A percentile compares a stretch with the other conserved stretches of the same genome.
Conservation (phyloP, 2,113 vertebrate species). For the Alosa alosa region DNA sequence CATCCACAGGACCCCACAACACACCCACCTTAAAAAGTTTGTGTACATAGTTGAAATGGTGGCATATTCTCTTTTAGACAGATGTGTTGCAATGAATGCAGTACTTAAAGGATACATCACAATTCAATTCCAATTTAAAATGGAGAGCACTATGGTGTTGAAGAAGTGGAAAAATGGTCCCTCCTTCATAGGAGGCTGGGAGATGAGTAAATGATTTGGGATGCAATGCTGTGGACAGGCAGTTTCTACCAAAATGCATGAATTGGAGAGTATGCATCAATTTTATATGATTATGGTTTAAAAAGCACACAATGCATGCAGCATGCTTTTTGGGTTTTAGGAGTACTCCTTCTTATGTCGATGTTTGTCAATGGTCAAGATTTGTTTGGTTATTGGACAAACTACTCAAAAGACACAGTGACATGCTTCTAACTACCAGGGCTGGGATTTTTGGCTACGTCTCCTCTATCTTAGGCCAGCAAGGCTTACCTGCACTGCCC, state of each 20-base stretch:
- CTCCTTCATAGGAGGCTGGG: background rate
- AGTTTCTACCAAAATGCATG: background rate
- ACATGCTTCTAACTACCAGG: slow-evolving; percentile 37
- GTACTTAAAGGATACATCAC: background rate
- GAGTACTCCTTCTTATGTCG: background rate
- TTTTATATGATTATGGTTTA: background rate
- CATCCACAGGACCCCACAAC: background rate
- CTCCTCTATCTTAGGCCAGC: slow-evolving; percentile 6
- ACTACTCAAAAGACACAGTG: background rate
- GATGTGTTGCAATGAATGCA: background rate
- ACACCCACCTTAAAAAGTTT: background rate
- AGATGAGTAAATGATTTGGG: background rate
- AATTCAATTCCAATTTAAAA: background rate
- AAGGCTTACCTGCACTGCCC: slow-evolving; percentile 44
- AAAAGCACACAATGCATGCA: slow-evolving; percentile 38
- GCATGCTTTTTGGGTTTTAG: slow-evolving; percentile 34
- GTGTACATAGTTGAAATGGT: background rate
- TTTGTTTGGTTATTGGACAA: background rate
- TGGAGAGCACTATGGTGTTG: background rate
- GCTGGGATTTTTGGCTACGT: background rate
- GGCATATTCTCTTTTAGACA: background rate
- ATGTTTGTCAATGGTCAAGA: background rate
- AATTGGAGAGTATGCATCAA: background rate
- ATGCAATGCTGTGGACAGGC: background rate
- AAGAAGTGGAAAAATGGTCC: background rate